phyloP scores from a whole-genome alignment of 30 jellyfish, hydroid and myxozoan genomes.

The Phacellophora camtschatica region DNA sequence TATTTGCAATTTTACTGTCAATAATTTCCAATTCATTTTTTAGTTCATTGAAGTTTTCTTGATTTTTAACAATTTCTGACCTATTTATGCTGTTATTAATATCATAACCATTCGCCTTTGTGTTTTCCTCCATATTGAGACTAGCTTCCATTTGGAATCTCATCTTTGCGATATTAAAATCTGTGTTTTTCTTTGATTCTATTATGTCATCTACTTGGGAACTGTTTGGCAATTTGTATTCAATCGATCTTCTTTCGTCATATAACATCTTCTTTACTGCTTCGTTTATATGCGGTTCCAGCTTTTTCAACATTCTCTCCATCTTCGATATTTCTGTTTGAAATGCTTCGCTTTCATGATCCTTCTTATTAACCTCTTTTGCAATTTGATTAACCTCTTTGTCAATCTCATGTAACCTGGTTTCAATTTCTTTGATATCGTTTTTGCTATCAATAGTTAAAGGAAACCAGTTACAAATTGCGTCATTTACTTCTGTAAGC shows the following conservation, averaged over 20 bases:
- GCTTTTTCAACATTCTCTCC: constrained; percentile 12
- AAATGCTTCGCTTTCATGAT: neutral
- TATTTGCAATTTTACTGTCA: neutral
- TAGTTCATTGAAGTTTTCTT: neutral
- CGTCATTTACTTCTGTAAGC: neutral
- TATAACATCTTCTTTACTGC: neutral
- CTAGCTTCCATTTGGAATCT: neutral
- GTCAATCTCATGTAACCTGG: constrained; percentile 18
- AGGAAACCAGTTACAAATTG: neutral
- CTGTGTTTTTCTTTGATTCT: neutral
- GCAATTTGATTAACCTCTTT: constrained; percentile 3
- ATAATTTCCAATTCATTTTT: neutral
- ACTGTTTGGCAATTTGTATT: neutral
- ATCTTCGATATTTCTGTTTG: neutral
- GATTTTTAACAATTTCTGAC: neutral
- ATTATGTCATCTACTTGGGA: neutral
- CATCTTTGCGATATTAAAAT: neutral
- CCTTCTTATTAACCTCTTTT: neutral
- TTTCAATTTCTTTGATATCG: neutral
- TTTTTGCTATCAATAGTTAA: neutral
- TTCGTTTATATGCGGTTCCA: neutral
- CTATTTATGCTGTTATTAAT: neutral
- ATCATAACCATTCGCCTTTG: neutral
- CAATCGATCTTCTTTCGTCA: neutral
- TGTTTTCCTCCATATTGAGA: neutral